phyloP scores from a whole-genome alignment of 2,888 invertebrate genomes.

The Plemyria rubiginata region DNA sequence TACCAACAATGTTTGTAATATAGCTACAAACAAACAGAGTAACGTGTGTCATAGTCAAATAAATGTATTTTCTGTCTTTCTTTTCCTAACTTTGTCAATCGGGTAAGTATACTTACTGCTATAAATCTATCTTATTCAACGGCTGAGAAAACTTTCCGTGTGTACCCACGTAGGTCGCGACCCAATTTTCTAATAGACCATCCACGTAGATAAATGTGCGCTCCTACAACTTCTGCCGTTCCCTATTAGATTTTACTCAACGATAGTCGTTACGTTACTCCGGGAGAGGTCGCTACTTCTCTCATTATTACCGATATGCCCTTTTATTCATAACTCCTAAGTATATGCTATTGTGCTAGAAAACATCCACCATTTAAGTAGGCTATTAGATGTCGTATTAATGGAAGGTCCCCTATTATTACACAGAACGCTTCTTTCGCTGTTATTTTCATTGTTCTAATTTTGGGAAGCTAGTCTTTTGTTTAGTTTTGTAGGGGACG shows the following conservation, averaged over 20 bases:
- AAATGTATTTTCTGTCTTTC: no score
- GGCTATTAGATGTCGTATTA: constrained; percentile 63
- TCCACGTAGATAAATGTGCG: constrained; percentile 50
- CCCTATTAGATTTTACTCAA: constrained; percentile 77
- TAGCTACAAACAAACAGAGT: no score
- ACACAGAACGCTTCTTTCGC: constrained; percentile 39
- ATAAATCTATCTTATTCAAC: constrained; percentile 8
- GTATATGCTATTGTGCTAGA: constrained; percentile 65
- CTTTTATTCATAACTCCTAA: constrained; percentile 74
- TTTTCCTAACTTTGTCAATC: no score
- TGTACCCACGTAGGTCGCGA: constrained; percentile 25
- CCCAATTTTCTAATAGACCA: constrained; percentile 34
- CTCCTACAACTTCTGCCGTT: constrained; percentile 58
- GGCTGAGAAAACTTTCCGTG: constrained; percentile 18
- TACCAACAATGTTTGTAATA: no score
- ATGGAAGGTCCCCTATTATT: constrained; percentile 49
- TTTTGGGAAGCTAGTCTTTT: constrained; percentile 41
- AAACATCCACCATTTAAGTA: constrained; percentile 65
- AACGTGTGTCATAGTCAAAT: no score
- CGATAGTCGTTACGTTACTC: constrained; percentile 66
- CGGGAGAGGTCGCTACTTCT: constrained; percentile 61
- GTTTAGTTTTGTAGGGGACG: constrained; percentile 40
- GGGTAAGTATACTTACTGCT: background rate
- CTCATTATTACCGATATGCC: constrained; percentile 70
- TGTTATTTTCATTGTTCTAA: constrained; percentile 47